Base-by-base conservation (phyloP, 1,140 invertebrate genomes). In the Drepana arcuata region DNA sequence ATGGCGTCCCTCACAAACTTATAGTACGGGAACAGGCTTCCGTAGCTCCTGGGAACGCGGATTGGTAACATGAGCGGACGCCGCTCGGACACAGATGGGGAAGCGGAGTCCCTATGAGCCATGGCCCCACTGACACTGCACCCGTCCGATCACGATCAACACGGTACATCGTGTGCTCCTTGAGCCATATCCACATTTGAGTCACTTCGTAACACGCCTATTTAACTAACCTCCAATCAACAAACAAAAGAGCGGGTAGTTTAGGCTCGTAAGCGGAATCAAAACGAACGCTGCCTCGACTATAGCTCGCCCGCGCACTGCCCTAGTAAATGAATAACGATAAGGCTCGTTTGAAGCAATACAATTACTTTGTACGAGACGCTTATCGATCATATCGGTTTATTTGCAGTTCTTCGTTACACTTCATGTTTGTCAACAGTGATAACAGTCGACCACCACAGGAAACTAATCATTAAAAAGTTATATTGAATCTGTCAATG, bases 21-120 rank as follows among this genome's bases (percentile, higher is more conserved):
- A 48, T 84, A 83, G 42, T 84, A 84, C 1, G 80, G 75, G 37
- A 84, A 79, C 3, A 84, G 54, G 29, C 83, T 84, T 34, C 83
- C 83, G 51, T 84, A 84, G 25, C 71, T 84, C 24, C 72, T 59
- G 1, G 83, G 83, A 2, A 84, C 58, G 41, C 63, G 54, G 2
- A 75, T 40, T 2, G 69, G 43, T 16, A 81, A 42, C 27, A 82
- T 65, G 10, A 84, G 63, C 7, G 71, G 68, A 18, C 63, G 53
- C 27, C 49, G 48, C 53, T 78, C 73, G 41, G 53, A 42, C 49
- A 33, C 25, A 47, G 49, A 25, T 33, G 48, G 42, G 30, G 61
- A 57, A 38, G 49, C 54, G 26, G 55, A 24, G 14, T 42, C 48
- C 27, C 50, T 43, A 18, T 35, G 31, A 38, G 48, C 48, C 63